These are phyloP conservation scores for Sciaenops ocellatus DNA, from an alignment of 2,797 vertebrate species.

Conservation along the genomic window DNA sequence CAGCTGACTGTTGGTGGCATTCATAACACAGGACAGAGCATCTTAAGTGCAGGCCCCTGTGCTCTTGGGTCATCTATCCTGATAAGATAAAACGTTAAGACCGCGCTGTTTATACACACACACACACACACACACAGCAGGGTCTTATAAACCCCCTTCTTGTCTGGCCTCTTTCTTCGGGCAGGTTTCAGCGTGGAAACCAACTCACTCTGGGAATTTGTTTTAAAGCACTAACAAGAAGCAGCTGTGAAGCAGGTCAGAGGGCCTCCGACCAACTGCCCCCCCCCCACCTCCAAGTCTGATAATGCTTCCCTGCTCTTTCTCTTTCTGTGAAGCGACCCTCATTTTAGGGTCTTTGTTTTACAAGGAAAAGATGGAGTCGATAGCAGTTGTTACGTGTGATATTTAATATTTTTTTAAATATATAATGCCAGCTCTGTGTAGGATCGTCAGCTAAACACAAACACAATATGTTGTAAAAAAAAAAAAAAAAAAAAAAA, in stretches of 20 bases:
- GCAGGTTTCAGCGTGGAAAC: slow-evolving; percentile 80
- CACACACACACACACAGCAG: slow-evolving; percentile 40
- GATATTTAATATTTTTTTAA: neutral
- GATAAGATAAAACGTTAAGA: slow-evolving; percentile 75
- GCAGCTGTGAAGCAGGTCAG: slow-evolving; percentile 81
- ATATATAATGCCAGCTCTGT: too few species aligned
- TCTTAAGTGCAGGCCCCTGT: slow-evolving; percentile 41
- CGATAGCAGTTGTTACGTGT: neutral
- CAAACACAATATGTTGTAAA: neutral
- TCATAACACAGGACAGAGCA: slow-evolving; percentile 60
- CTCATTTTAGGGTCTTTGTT: slow-evolving; percentile 27
- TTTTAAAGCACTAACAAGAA: slow-evolving; percentile 86
- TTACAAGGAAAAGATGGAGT: slow-evolving; percentile 3
- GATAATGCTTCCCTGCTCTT: slow-evolving; percentile 18
- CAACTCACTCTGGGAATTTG: slow-evolving; percentile 79
- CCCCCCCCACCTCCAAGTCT: neutral
- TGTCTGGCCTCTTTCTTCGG: slow-evolving; percentile 69
- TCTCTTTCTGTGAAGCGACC: slow-evolving; percentile 28
- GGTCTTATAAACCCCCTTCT: slow-evolving; percentile 64
- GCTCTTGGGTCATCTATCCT: slow-evolving; percentile 59
- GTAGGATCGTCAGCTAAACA: neutral
- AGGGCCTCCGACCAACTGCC: slow-evolving; percentile 53
- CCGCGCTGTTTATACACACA: slow-evolving; percentile 48
- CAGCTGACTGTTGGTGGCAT: slow-evolving; percentile 28
- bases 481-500: too few species aligned